Evolutionary conservation across 2,113 vertebrate species (phyloP).

Genomic region (Empidonax traillii): DNA sequence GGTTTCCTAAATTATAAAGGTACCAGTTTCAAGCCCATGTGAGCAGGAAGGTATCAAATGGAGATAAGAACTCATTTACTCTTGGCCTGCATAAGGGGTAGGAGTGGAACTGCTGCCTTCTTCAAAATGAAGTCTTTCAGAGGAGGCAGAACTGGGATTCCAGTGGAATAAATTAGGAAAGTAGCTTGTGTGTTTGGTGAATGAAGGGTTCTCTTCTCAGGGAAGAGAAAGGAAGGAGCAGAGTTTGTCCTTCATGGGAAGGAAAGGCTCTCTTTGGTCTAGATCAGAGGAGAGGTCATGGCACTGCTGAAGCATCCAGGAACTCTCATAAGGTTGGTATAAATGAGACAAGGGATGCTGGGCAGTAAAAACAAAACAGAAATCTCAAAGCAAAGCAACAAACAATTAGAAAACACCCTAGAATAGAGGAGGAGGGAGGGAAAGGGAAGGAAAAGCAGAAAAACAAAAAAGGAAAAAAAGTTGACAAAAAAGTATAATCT

Average conservation of each 20-base stretch:
- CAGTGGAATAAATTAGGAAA: neutral
- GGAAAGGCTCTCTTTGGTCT: neutral
- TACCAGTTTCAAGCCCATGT: neutral
- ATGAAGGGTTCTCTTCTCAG: neutral
- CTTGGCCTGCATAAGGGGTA: rapidly evolving
- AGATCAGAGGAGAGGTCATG: neutral
- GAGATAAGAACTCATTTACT: neutral
- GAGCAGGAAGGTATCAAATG: neutral
- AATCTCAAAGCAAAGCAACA: neutral
- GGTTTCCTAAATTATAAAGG: neutral
- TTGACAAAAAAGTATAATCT: neutral
- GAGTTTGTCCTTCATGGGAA: neutral
- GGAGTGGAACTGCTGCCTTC: neutral
- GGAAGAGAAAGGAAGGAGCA: neutral
- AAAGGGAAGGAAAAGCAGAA: neutral
- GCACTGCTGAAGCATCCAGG: neutral
- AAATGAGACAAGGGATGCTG: neutral
- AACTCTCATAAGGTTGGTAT: neutral
- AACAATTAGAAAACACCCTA: neutral
- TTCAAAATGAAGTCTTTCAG: neutral
- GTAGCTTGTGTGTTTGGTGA: neutral
- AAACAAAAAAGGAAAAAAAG: neutral
- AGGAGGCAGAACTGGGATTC: neutral
- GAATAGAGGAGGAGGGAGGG: neutral
- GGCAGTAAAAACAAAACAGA: neutral